Evolutionary conservation across 1,140 invertebrate genomes (phyloP).

Genomic region (Leptonema lineaticorne): DNA sequence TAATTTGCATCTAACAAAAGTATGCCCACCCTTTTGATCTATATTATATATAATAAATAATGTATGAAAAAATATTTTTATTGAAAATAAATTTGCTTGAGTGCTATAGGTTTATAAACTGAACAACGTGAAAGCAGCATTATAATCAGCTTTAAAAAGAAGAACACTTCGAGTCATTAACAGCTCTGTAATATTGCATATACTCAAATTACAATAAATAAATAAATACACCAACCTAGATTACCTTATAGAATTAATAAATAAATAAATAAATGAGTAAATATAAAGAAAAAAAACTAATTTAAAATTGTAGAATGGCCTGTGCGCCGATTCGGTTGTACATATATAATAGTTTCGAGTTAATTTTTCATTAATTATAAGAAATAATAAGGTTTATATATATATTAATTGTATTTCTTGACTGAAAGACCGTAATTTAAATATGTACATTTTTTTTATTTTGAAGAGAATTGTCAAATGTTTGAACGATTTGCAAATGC

Average conservation of each 20-base stretch:
- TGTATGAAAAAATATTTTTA: not conserved
- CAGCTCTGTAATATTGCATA: constrained; percentile 14
- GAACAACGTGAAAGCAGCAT: not conserved
- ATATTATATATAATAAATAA: no score
- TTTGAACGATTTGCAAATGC: no score
- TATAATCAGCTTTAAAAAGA: constrained; percentile 34
- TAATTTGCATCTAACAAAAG: no score
- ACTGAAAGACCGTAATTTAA: constrained; percentile 40
- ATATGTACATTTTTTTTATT: constrained; percentile 24
- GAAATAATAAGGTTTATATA: no score
- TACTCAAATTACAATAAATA: constrained; percentile 22
- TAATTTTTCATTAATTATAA: constrained; percentile 40
- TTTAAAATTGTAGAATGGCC: constrained; percentile 32
- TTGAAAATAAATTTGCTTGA: not conserved
- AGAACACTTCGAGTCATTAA: constrained; percentile 23
- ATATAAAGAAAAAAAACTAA: no score
- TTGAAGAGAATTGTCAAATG: no score
- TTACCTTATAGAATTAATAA: constrained; percentile 42
- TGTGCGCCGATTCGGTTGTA: constrained; percentile 34
- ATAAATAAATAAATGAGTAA: no score
- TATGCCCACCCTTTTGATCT: no score
- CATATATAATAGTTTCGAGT: constrained; percentile 38
- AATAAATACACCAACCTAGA: constrained; percentile 42
- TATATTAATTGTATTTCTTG: constrained; percentile 43
- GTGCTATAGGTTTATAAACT: not conserved